Evolutionary conservation across 2,113 vertebrate species (phyloP).

Genomic region (Coturnix japonica): DNA sequence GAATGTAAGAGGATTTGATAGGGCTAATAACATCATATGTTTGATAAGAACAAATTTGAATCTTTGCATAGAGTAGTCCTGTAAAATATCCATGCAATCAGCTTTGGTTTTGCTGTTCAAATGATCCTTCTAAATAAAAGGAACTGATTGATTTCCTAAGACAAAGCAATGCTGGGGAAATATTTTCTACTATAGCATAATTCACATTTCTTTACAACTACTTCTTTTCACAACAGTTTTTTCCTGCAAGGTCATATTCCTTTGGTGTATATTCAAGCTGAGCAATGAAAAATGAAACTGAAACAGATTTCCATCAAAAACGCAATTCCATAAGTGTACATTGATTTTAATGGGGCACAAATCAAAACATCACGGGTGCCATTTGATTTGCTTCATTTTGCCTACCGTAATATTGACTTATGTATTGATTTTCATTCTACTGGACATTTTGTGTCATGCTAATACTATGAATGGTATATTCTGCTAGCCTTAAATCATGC

Average conservation of each 20-base stretch:
- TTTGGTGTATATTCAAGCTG: neutral
- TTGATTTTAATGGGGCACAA: neutral
- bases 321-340: accelerated
- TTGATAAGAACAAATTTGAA: neutral
- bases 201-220: neutral
- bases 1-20: neutral
- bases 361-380: neutral
- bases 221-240: neutral
- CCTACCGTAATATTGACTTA: neutral
- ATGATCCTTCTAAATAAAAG: neutral
- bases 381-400: constrained; percentile 16
- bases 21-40: neutral
- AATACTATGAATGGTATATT: neutral
- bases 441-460: neutral
- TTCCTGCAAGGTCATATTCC: neutral
- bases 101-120: neutral
- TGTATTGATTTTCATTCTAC: neutral
- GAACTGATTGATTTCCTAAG: neutral
- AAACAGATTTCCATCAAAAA: neutral
- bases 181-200: neutral
- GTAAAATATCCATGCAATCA: neutral
- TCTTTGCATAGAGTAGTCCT: neutral
- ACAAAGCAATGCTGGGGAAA: neutral
- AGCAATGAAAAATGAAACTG: neutral
- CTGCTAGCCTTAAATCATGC: neutral